Percentiles rank a stretch among this genome's conserved stretches.
Evolutionary conservation across 2,113 vertebrate genomes (phyloP).

Genomic region (Narcine bancroftii): DNA sequence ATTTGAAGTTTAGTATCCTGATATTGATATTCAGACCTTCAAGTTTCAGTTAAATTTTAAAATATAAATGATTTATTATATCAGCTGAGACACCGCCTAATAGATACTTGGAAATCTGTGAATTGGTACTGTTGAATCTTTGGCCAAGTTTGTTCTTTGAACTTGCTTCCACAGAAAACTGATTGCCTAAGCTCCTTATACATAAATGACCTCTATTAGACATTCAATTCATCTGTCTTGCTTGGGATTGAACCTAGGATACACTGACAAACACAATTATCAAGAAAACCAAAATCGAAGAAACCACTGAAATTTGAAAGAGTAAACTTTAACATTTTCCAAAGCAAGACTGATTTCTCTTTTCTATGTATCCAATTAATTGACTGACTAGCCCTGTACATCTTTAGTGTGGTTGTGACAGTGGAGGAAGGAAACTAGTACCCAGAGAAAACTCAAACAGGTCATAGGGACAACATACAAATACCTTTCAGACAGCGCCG

Average conservation of each 20-base stretch:
- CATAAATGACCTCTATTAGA: neutral
- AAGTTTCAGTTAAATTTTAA: neutral
- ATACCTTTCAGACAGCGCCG: too few species aligned
- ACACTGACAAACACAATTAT: neutral
- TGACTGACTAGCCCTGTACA: too few species aligned
- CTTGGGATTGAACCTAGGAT: neutral
- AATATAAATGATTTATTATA: neutral
- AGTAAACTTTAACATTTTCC: neutral
- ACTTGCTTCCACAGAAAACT: conserved; percentile 11
- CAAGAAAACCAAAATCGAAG: neutral
- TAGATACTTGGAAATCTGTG: neutral
- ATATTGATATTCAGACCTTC: neutral
- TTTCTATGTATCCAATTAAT: too few species aligned
- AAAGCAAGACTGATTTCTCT: neutral
- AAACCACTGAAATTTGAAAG: neutral
- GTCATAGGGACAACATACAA: too few species aligned
- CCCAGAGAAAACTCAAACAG: too few species aligned
- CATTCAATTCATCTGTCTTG: neutral
- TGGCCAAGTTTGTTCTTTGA: neutral
- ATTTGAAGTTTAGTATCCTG: neutral
- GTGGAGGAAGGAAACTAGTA: too few species aligned
- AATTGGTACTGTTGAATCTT: neutral
- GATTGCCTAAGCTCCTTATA: neutral
- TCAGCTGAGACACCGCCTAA: neutral
- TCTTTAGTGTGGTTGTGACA: too few species aligned